phyloP scores from a whole-genome alignment of 2,113 vertebrate species.

The Martes martes region DNA sequence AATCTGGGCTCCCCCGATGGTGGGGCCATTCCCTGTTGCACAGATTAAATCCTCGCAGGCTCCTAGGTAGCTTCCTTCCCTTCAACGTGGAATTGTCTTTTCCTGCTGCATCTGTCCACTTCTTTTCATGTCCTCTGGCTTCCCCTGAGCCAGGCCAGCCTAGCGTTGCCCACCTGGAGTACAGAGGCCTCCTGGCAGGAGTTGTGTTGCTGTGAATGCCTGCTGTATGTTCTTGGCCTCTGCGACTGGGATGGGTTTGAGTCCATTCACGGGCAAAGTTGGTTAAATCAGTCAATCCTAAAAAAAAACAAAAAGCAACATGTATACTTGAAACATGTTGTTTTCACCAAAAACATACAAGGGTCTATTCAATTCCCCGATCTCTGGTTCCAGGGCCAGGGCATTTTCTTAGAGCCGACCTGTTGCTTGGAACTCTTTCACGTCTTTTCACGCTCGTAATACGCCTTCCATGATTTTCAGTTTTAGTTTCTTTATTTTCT shows the following conservation, averaged over 20 bases:
- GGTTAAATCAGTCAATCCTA: neutral
- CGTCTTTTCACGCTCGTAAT: neutral
- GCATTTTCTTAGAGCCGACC: neutral
- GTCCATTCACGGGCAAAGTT: neutral
- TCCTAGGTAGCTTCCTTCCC: neutral
- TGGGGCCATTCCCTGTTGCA: neutral
- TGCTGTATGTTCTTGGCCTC: neutral
- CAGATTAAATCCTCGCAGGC: neutral
- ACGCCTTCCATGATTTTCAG: neutral
- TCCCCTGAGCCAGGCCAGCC: neutral
- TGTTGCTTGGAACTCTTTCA: neutral
- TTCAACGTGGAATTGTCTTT: neutral
- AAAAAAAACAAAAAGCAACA: neutral
- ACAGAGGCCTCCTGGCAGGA: neutral
- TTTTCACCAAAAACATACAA: neutral
- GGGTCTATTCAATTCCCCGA: neutral
- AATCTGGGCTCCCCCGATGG: neutral
- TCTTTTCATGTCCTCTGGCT: neutral
- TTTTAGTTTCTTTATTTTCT: neutral
- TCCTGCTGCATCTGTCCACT: neutral
- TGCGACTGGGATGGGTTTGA: neutral
- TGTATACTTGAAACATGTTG: neutral
- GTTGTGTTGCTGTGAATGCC: neutral
- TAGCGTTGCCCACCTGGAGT: neutral
- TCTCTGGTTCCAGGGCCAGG: neutral